Percentiles rank a stretch among this genome's conserved stretches.
Conservation (phyloP, 1,140 invertebrate species). For the Cyclina sinensis region DNA sequence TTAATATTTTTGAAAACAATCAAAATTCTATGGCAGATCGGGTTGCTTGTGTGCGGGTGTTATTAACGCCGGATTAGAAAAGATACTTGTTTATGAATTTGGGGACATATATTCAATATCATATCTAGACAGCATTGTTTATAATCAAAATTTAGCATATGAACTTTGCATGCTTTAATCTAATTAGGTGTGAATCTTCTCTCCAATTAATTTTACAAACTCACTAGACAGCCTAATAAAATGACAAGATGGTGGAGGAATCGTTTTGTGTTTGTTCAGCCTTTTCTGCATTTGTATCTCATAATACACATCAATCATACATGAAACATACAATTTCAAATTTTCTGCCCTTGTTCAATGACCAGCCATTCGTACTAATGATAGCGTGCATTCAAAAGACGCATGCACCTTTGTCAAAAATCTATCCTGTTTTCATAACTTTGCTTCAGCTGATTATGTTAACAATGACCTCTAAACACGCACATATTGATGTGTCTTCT, state of each 20-base stretch:
- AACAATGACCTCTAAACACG: background rate
- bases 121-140: constrained; percentile 29
- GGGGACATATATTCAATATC: background rate
- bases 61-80: background rate
- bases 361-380: background rate
- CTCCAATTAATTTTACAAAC: background rate
- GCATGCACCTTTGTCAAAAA: background rate
- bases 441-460: background rate
- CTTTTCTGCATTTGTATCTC: background rate
- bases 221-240: background rate
- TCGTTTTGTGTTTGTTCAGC: background rate
- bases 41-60: background rate
- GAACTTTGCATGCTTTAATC: constrained; percentile 14
- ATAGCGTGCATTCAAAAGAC: background rate
- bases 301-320: background rate
- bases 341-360: background rate
- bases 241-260: background rate
- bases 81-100: background rate
- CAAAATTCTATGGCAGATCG: background rate
- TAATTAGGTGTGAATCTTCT: constrained; percentile 33
- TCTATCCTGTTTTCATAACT: background rate
- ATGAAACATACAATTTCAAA: background rate
- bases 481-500: background rate
- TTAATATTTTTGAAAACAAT: background rate
- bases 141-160: constrained; percentile 30